Base-by-base conservation (phyloP, 2,888 invertebrate species). In the Lingula anatina region DNA sequence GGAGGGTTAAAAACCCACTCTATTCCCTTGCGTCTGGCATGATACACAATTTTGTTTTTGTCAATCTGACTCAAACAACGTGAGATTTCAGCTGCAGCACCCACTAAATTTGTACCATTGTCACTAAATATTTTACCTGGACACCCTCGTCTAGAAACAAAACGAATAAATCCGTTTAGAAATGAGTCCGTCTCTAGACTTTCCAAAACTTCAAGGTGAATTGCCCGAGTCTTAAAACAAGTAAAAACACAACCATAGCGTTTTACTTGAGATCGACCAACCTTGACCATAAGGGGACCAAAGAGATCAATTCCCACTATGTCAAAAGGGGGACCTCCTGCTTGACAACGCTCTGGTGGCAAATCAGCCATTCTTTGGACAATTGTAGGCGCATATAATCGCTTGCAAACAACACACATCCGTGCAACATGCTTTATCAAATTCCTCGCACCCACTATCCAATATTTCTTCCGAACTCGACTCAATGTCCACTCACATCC, bases 21-120 rank as follows among this genome's bases (percentile, higher is more conserved):
- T 3, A 48, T 48, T 12, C 36, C 36, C 18, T 38, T 24, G 5
- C 37, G 46, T 20, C n/a, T 21, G 21, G 37, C 4, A 25, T 0
- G 28, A 15, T 31, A 23, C 20, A 31, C 24, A 9, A 53, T 44
- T 15, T 26, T 7, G 3, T 35, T 27, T 12, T 47, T 20, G 41
- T 54, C 38, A 1, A 53, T 18, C 9, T 46, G 39, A 12, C 35
- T 15, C 1, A 56, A 9, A 3, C 47, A 42, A 23, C n/a, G 44
- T 31, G 44, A 28, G 7, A 54, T 15, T 21, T 57, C 55, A 5
- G 23, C 5, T 20, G 49, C 40, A 2, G 46, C 49, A 1, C 55
- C 54, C 3, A 57, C 44, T 38, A 62, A 60, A 28, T 56, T 59
- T 0, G 49, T 54, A 0, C 46, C 56, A 44, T 56, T 56, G 27